Conservation (phyloP, 2,797 vertebrate genomes). For the Pseudomugil tenellus region DNA sequence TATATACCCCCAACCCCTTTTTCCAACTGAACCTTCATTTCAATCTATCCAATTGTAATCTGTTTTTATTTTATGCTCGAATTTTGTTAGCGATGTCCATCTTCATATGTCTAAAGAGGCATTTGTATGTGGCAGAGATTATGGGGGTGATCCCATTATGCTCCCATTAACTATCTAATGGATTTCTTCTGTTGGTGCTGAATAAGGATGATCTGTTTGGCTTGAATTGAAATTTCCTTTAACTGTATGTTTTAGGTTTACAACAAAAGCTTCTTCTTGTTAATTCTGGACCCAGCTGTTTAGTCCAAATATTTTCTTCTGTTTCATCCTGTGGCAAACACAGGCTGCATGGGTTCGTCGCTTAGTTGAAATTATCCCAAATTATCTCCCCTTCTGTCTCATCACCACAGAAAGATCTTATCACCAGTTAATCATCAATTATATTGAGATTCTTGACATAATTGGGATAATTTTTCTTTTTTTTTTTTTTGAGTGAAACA, state of each 20-base stretch:
- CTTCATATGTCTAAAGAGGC: not conserved
- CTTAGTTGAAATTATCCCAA: not conserved
- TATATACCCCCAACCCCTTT: not conserved
- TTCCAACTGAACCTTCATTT: not conserved
- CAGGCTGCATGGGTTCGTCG: not conserved
- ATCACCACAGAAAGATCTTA: not conserved
- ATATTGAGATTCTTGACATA: not conserved
- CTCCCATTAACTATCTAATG: not conserved
- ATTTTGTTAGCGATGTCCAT: not conserved
- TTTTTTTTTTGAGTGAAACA: slow-evolving; percentile 8
- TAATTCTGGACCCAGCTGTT: not conserved
- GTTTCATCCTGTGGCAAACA: slow-evolving; percentile 21
- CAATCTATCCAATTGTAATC: not conserved
- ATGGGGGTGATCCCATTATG: not conserved
- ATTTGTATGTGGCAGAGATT: not conserved
- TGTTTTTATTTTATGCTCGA: not conserved
- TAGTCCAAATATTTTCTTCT: not conserved
- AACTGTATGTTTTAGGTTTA: not conserved
- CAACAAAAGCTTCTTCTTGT: not conserved
- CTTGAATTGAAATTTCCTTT: not conserved
- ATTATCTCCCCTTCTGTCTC: slow-evolving; percentile 5
- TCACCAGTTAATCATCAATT: not conserved
- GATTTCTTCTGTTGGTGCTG: not conserved
- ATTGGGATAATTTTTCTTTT: not conserved
- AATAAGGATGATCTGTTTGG: not conserved